Evolutionary conservation across 1,140 invertebrate genomes (phyloP).

Genomic region (Zaprionus ornatus): DNA sequence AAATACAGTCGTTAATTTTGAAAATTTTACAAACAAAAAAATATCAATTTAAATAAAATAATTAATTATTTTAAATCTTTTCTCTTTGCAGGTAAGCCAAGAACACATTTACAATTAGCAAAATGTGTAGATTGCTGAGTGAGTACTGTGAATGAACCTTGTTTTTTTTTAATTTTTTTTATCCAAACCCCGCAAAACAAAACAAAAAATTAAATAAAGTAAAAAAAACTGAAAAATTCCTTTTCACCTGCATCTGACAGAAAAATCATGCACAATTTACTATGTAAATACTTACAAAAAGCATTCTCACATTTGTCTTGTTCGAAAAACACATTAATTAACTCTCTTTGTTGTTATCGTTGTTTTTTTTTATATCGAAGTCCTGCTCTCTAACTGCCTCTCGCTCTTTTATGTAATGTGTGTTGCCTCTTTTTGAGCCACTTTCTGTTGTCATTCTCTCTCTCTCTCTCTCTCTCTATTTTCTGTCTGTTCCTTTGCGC

Average conservation of each 20-base stretch:
- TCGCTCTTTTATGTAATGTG: constrained; percentile 20
- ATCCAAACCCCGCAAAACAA: constrained; percentile 5
- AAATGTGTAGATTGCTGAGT: constrained; percentile 6
- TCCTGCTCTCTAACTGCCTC: not conserved
- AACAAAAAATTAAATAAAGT: not conserved
- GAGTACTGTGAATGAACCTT: constrained; percentile 10
- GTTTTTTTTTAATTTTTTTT: not conserved
- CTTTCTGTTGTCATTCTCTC: not conserved
- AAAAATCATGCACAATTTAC: constrained; percentile 19
- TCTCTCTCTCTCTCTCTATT: constrained; percentile 20
- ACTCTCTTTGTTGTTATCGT: constrained; percentile 18
- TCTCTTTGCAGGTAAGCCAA: constrained; percentile 33
- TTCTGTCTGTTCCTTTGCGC: constrained; percentile 44
- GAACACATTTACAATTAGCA: not conserved
- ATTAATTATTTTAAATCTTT: not conserved
- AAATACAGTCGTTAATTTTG: not conserved
- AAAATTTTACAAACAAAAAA: not conserved
- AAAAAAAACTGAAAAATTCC: constrained; percentile 6
- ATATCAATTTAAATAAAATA: not conserved
- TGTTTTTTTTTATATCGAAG: not conserved
- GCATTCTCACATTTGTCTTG: constrained; percentile 22
- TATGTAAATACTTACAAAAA: constrained; percentile 19
- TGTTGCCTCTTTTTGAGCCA: not conserved
- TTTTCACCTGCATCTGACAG: constrained; percentile 13
- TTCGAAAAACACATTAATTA: constrained; percentile 9